These are phyloP conservation scores for Stenoptilia bipunctidactyla DNA, from an alignment of 2,888 invertebrate genomes.

Conservation along the genomic window DNA sequence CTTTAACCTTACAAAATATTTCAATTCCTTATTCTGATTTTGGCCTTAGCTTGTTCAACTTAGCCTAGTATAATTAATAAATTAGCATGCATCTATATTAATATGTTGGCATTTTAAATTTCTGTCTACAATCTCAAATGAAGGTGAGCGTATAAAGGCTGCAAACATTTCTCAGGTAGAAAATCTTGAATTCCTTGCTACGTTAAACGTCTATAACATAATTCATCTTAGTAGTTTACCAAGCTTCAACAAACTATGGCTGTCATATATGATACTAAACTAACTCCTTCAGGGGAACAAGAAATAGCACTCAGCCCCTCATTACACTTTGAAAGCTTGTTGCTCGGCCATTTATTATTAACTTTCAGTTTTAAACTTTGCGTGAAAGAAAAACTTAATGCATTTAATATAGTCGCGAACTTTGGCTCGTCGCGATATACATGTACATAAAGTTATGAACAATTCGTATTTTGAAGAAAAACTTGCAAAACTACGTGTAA, in stretches of 20 bases:
- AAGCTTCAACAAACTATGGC: background rate
- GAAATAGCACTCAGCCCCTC: constrained; percentile 31
- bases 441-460: constrained; percentile 13
- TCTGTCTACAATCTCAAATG: too few species aligned
- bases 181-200: too few species aligned
- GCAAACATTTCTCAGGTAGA: too few species aligned
- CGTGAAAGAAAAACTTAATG: constrained; percentile 17
- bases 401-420: constrained; percentile 14
- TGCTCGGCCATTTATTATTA: constrained; percentile 22
- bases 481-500: constrained; percentile 6
- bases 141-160: too few species aligned
- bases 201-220: background rate
- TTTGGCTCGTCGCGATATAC: constrained; percentile 15
- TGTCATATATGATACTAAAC: constrained; percentile 18
- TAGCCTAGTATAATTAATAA: too few species aligned
- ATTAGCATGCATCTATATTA: too few species aligned
- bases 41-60: too few species aligned
- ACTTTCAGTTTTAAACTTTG: constrained; percentile 19
- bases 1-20: too few species aligned
- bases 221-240: background rate
- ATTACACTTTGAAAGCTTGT: constrained; percentile 31
- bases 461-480: constrained; percentile 8
- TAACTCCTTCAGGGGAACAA: constrained; percentile 19
- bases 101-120: too few species aligned
- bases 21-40: too few species aligned